These are phyloP conservation scores for Thryonomys swinderianus DNA, from an alignment of 2,113 vertebrate species.

Conservation along the genomic window DNA sequence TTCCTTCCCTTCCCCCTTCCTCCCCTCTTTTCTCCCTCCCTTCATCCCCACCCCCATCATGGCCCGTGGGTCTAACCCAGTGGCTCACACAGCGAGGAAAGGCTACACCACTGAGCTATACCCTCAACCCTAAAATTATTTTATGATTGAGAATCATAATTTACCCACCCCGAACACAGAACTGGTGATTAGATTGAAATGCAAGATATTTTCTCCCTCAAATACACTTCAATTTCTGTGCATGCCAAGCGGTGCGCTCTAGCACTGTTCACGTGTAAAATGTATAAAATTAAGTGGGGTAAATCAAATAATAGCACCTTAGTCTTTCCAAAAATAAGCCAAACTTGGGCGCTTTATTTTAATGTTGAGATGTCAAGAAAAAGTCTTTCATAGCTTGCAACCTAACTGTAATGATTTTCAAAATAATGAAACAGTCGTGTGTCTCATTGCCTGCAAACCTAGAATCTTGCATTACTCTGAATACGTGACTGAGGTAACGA, in stretches of 20 bases:
- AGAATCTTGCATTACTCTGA: background rate
- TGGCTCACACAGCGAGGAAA: background rate
- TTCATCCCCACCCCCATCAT: background rate
- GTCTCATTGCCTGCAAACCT: background rate
- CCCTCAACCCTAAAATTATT: background rate
- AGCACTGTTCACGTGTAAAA: background rate
- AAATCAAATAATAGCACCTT: background rate
- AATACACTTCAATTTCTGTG: background rate
- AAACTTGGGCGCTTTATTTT: conserved; percentile 21
- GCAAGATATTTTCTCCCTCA: background rate
- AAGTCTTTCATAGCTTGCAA: background rate
- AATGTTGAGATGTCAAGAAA: conserved; percentile 4
- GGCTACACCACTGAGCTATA: background rate
- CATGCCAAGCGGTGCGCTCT: background rate
- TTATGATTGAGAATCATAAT: background rate
- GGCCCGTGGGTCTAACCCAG: too few species aligned
- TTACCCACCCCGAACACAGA: background rate
- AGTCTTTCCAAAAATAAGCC: background rate
- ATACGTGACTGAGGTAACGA: background rate
- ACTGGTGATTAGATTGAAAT: background rate
- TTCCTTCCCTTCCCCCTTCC: background rate
- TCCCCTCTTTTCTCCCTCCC: background rate
- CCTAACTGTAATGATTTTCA: background rate
- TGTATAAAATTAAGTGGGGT: background rate
- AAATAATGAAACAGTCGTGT: conserved; percentile 19